These are phyloP conservation scores for Heliconius hermathena DNA, from an alignment of 1,140 invertebrate genomes.

Conservation along the genomic window DNA sequence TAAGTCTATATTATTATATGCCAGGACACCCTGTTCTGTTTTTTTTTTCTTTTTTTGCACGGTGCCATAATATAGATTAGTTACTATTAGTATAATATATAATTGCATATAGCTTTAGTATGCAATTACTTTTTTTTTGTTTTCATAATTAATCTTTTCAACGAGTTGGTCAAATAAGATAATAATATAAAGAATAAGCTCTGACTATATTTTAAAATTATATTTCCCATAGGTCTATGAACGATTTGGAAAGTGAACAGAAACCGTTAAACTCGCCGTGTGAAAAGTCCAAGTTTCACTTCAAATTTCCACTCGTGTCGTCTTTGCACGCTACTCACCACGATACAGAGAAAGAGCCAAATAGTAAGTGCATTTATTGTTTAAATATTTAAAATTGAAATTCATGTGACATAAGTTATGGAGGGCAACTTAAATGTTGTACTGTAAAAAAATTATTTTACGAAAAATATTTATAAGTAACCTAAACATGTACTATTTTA, in stretches of 20 bases:
- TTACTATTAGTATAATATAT: not conserved
- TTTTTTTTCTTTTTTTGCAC: too few relatives aligned
- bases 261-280: constrained; percentile 89
- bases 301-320: constrained; percentile 87
- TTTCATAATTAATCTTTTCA: not conserved
- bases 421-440: too few relatives aligned
- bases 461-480: not conserved
- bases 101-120: not conserved
- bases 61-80: not conserved
- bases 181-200: too few relatives aligned
- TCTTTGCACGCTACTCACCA: constrained; percentile 50
- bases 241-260: constrained; percentile 86
- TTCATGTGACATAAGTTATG: too few relatives aligned
- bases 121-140: not conserved
- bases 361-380: constrained; percentile 35
- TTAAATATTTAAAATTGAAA: too few relatives aligned
- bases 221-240: constrained; percentile 86
- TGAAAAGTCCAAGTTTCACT: constrained; percentile 92
- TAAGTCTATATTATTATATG: constrained; percentile 41
- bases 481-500: constrained; percentile 56
- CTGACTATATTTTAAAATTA: not conserved
- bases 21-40: too few relatives aligned
- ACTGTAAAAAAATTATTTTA: too few relatives aligned
- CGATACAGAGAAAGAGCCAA: constrained; percentile 49
- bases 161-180: not conserved